Evolutionary conservation across 2,113 vertebrate species (phyloP).

Genomic region (Polypterus bichir): DNA sequence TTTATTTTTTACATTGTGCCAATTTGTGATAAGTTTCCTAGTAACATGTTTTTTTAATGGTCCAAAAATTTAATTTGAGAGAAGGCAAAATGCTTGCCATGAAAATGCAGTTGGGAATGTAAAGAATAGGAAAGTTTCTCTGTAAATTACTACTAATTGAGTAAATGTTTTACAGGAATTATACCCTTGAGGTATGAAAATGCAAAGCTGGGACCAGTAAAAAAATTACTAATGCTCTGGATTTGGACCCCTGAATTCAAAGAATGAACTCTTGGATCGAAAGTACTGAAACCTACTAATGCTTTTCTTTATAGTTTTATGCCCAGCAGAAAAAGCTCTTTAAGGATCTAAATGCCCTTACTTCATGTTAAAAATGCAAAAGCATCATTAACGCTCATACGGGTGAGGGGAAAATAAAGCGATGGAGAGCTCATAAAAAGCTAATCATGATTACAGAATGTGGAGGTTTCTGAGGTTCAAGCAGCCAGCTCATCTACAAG

Average conservation of each 20-base stretch:
- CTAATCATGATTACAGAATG: too few relatives aligned
- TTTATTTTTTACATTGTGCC: constrained; percentile 8
- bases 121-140: constrained; percentile 9
- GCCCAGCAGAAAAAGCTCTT: too few relatives aligned
- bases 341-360: too few relatives aligned
- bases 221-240: constrained; percentile 18
- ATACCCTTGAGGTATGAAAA: constrained; percentile 13
- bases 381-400: too few relatives aligned
- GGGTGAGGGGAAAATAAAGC: too few relatives aligned
- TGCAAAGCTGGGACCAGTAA: constrained; percentile 10
- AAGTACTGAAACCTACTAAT: too few relatives aligned
- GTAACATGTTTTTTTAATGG: constrained; percentile 4
- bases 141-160: constrained; percentile 14
- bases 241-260: constrained; percentile 4
- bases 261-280: too few relatives aligned
- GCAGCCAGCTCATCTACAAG: too few relatives aligned
- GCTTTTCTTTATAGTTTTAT: too few relatives aligned
- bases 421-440: too few relatives aligned
- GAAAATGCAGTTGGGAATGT: constrained; percentile 5
- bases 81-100: constrained; percentile 1
- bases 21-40: constrained; percentile 9
- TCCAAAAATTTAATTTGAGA: constrained; percentile 7
- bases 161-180: constrained; percentile 23
- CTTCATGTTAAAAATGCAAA: too few relatives aligned
- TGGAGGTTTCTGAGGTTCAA: too few relatives aligned